Percentiles rank a stretch among this genome's conserved stretches.
These are phyloP conservation scores for Prietella phreatophila DNA, from an alignment of 2,113 vertebrate genomes.

Conservation along the genomic window DNA sequence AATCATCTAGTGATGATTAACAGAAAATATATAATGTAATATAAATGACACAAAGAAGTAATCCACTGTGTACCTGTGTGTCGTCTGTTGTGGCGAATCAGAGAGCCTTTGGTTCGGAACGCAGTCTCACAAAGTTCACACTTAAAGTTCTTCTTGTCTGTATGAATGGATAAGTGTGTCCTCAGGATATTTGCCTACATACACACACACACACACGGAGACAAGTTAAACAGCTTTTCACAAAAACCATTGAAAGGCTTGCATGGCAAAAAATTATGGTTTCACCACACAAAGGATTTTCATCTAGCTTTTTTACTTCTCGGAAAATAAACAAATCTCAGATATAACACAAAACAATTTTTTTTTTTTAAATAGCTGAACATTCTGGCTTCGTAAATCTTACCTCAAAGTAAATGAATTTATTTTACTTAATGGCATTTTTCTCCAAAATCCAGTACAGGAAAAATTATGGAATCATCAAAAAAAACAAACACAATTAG, in stretches of 20 bases:
- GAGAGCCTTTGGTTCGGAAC: conserved; percentile 94
- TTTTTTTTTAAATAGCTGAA: too few species aligned
- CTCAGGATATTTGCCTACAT: conserved; percentile 90
- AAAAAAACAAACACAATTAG: too few species aligned
- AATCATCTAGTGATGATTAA: not conserved
- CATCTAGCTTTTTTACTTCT: too few species aligned
- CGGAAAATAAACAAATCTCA: too few species aligned
- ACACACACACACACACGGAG: not conserved
- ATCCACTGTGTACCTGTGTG: conserved; percentile 81
- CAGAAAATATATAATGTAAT: too few species aligned
- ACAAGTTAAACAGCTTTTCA: not conserved
- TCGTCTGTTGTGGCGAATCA: conserved; percentile 92
- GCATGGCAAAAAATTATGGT: not conserved
- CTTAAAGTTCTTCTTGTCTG: conserved; percentile 89
- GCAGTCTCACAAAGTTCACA: conserved; percentile 88
- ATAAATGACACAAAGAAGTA: not conserved
- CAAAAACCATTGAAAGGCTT: not conserved
- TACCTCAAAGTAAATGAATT: too few species aligned
- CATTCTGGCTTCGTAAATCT: too few species aligned
- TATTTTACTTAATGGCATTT: too few species aligned
- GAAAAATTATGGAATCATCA: too few species aligned
- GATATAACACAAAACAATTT: too few species aligned
- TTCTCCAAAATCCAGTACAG: too few species aligned
- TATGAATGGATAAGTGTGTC: conserved; percentile 94
- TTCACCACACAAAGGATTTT: too few species aligned